A percentile compares a stretch with the other conserved stretches of the same genome.
phyloP scores from a whole-genome alignment of 1,140 invertebrate species.

The Halesus radiatus region DNA sequence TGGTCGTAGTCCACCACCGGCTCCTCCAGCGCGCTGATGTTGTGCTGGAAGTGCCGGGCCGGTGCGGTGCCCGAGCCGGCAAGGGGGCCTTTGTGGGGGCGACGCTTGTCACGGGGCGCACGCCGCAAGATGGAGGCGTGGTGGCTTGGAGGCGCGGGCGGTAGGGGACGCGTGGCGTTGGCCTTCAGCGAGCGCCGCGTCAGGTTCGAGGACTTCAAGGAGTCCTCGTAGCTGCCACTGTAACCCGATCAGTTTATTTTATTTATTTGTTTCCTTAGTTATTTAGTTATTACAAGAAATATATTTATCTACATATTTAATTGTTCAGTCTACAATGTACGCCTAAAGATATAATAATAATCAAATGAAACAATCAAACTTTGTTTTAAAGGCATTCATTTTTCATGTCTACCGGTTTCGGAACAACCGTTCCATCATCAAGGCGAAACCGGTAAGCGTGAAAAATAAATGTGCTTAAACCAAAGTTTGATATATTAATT shows the following conservation, averaged over 20 bases:
- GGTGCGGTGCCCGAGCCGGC: slow-evolving; percentile 48
- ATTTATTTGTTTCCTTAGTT: no score
- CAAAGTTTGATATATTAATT: no score
- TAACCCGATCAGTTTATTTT: slow-evolving; percentile 47
- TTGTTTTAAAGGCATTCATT: no score
- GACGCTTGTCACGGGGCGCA: slow-evolving; percentile 2
- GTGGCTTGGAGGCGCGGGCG: not conserved
- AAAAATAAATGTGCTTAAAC: no score
- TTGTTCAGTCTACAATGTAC: no score
- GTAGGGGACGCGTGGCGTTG: not conserved
- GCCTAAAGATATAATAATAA: no score
- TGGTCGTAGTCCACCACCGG: slow-evolving; percentile 69
- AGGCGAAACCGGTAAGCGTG: no score
- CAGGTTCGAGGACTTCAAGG: slow-evolving; percentile 69
- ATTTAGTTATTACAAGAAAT: no score
- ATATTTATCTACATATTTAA: no score
- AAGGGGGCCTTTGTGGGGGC: slow-evolving; percentile 56
- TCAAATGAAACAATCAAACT: no score
- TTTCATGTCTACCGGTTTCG: no score
- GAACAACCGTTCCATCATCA: no score
- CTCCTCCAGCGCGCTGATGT: slow-evolving; percentile 62
- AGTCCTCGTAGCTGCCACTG: slow-evolving; percentile 77
- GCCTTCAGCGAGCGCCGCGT: slow-evolving; percentile 47
- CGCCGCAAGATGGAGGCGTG: slow-evolving; percentile 33
- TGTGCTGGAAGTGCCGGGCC: slow-evolving; percentile 62